phyloP scores from a whole-genome alignment of 2,888 invertebrate genomes.

The Archips crataeganus region DNA sequence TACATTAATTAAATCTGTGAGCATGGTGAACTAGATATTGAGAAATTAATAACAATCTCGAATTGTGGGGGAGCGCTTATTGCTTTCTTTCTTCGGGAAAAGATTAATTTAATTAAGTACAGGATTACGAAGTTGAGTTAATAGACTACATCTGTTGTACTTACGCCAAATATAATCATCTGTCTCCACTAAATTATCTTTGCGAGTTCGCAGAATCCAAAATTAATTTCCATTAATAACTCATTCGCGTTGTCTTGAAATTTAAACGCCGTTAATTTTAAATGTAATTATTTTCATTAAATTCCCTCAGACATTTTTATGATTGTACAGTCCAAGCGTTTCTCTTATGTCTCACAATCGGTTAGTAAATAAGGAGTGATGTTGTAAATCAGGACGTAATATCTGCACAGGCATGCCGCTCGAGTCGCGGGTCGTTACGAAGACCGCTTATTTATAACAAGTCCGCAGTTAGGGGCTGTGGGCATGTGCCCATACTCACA shows the following conservation, averaged over 20 bases:
- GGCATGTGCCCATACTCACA: constrained; percentile 8
- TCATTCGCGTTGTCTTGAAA: not conserved
- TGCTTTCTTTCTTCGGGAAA: not conserved
- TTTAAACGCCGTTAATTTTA: not conserved
- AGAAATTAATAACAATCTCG: constrained; percentile 17
- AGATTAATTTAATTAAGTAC: not conserved
- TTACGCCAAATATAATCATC: not conserved
- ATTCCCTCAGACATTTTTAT: not conserved
- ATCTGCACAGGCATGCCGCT: constrained; percentile 33
- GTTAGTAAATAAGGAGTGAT: constrained; percentile 31
- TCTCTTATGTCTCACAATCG: constrained; percentile 21
- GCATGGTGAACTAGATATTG: not conserved
- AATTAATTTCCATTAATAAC: not conserved
- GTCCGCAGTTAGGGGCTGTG: constrained; percentile 42
- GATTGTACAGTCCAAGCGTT: not conserved
- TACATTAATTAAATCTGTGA: constrained; percentile 13
- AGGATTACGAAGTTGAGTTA: not conserved
- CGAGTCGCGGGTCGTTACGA: constrained; percentile 44
- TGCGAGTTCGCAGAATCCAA: not conserved
- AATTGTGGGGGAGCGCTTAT: not conserved
- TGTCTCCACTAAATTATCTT: not conserved
- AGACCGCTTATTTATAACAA: constrained; percentile 49
- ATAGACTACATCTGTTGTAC: not conserved
- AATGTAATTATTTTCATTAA: not conserved
- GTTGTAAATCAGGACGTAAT: constrained; percentile 36